These are phyloP conservation scores for Adineta ricciae DNA, from an alignment of 2,888 invertebrate species.

Conservation along the genomic window DNA sequence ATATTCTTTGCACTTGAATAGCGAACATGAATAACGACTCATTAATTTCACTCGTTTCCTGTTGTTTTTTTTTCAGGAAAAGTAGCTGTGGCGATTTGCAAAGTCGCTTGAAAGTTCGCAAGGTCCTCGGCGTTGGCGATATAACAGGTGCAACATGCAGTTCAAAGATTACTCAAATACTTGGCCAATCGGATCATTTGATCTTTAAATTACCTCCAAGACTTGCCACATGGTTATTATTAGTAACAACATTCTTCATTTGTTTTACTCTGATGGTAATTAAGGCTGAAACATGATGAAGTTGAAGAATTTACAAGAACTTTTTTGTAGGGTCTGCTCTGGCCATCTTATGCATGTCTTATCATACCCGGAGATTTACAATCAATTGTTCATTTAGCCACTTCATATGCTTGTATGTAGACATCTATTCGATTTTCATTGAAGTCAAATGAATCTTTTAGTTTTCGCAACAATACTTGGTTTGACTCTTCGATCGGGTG, in stretches of 20 bases:
- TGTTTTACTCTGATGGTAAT: not conserved
- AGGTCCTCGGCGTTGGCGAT: not conserved
- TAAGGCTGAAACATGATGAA: too few relatives aligned
- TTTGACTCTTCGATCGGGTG: not conserved
- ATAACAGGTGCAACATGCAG: not conserved
- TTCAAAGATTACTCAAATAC: not conserved
- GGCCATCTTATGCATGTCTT: not conserved
- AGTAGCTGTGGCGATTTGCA: not conserved
- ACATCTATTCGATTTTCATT: not conserved
- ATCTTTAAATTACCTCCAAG: not conserved
- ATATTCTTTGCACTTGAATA: too few relatives aligned
- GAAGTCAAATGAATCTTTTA: not conserved
- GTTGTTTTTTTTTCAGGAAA: not conserved
- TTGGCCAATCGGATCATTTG: not conserved
- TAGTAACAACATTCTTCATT: not conserved
- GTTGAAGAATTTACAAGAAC: not conserved
- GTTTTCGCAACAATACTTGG: not conserved
- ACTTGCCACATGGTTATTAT: not conserved
- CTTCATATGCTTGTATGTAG: not conserved
- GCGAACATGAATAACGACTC: too few relatives aligned
- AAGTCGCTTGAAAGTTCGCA: not conserved
- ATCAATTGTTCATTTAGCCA: not conserved
- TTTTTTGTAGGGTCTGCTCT: not conserved
- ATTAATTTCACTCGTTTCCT: not conserved
- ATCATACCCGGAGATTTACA: not conserved